phyloP scores from a whole-genome alignment of 2,113 vertebrate genomes.

The Dromaius novaehollandiae region DNA sequence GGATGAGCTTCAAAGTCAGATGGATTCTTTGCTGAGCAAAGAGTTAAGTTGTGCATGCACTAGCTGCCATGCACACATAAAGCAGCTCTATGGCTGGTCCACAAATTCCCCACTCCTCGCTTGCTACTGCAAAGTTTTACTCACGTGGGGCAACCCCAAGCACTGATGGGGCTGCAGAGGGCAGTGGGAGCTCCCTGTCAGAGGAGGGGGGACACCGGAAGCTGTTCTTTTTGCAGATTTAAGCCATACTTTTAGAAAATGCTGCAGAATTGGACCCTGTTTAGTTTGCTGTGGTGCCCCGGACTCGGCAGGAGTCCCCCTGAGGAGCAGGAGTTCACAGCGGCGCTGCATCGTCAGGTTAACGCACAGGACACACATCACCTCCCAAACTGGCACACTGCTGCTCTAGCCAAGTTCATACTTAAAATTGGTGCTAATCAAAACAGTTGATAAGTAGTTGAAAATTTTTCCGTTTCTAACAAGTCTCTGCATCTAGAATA shows the following conservation, averaged over 20 bases:
- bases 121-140: neutral
- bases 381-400: neutral
- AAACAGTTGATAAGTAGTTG: neutral
- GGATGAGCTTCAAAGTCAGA: neutral
- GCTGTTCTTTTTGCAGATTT: neutral
- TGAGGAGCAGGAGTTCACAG: neutral
- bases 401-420: neutral
- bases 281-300: neutral
- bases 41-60: neutral
- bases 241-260: neutral
- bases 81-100: neutral
- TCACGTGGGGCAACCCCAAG: rapidly evolving
- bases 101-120: neutral
- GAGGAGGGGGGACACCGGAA: rapidly evolving
- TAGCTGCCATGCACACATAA: neutral
- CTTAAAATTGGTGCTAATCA: neutral
- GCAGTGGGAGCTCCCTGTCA: neutral
- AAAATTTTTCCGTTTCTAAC: neutral
- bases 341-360: neutral
- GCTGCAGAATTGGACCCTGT: rapidly evolving
- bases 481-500: neutral
- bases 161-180: rapidly evolving
- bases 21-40: neutral
- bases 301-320: rapidly evolving
- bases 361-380: neutral